Base-by-base conservation (phyloP, 2,888 invertebrate species). In the Xylocampa areola region DNA sequence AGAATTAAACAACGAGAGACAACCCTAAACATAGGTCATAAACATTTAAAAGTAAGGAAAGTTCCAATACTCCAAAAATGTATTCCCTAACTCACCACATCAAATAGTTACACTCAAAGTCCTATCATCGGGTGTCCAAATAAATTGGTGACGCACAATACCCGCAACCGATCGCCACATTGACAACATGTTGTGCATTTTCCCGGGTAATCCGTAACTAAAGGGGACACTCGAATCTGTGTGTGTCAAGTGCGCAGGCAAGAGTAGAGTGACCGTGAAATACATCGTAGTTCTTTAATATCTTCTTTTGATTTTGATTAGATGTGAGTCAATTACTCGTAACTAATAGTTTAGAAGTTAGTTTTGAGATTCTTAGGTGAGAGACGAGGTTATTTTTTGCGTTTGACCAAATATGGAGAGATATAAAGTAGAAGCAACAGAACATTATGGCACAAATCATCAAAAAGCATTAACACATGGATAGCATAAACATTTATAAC, bases 181-280 rank as follows among this genome's bases (percentile, higher is more conserved):
- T 89, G 88, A 89, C 89, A 88, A 86, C 88, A 91, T 89, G 88
- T 89, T 91, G 92, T 88, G 86, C 91, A 90, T 84, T 90, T 89
- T 86, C 81, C 81, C 81, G 88, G 88, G 89, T 92, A 88, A 92
- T 90, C 92, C 92, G 86, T 81, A 85, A 86, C 86, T 87, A 86
- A 85, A 85, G 86, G 88, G 87, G 83, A 84, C 86, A 81, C 81
- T 79, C 78, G 68, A 79, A 80, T 77, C 79, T 81, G 77, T 82
- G 78, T 80, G 80, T 80, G 80, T 81, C 82, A 80, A 87, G 81
- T 82, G 81, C 68, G 35, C 50, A 70, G 68, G 81, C 74, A 73
- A 62, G 29, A 58, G 47, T 84, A 81, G 83, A 80, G 85, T 84
- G 75, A 74, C 89, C 64, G 63, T 67, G 49, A 51, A 58, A 67